Evolutionary conservation across 2,888 invertebrate genomes (phyloP), one percentile per base, ranked within the genome.

Genomic region (Andrena dorsata): DNA sequence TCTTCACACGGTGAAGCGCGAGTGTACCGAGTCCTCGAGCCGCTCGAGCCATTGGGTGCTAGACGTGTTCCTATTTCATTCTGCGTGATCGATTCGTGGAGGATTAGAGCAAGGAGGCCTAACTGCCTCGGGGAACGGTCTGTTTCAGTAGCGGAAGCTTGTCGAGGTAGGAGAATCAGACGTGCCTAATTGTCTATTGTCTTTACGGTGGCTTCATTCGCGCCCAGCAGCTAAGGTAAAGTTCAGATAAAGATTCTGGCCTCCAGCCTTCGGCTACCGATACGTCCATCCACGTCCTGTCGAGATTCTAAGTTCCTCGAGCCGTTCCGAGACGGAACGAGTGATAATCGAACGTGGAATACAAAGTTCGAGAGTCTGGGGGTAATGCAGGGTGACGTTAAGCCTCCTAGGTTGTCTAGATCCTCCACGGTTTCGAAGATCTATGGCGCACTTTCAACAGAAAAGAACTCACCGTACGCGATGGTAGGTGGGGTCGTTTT

Each of bases 391-490:
- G 26, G 10, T 20, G 56, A 0, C 26, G 61, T 28, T 30, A 58
- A 56, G 58, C 7, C 41, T 58, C 58, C 28, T 16, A 1, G 32
- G 16, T 10, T 7, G 4, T 35, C 16, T 30, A 20, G 68, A 75
- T 84, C 85, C 77, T 80, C 85, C 84, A 56, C 76, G 76, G 41
- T 56, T 13, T 63, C 85, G 82, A 78, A 23, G 72, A 64, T 69
- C 60, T 64, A 76, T 71, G 65, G 66, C 75, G 88, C 80, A 86
- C 76, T 88, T 88, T 88, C 88, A 88, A 88, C 74, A 86, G 78
- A 91, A 89, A 90, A 90, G 76, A 90, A 93, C 93, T 93, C 93
- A 93, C 93, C 93, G 93, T 93, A 93, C 93, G 93, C 93, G 93
- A 90, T 91, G 88, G 90, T 90, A 91, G 91, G 90, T 91, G 90